Evolutionary conservation across 2,888 invertebrate species (phyloP).

Genomic region (Ceraclea dissimilis): DNA sequence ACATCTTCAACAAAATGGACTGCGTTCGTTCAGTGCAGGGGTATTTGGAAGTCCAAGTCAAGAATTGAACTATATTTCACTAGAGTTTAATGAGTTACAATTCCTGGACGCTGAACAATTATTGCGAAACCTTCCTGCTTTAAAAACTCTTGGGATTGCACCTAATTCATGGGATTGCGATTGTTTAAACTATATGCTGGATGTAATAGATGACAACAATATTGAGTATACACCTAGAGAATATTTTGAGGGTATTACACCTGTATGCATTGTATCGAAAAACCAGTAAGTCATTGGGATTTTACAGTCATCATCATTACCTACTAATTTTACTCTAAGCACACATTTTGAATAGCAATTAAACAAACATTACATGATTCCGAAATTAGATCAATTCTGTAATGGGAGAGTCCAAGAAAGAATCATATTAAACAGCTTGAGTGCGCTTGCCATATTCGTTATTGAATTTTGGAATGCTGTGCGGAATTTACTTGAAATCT

Average conservation of each 20-base stretch:
- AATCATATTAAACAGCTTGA: too few relatives aligned
- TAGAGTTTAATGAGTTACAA: conserved; percentile 12
- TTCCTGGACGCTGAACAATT: conserved; percentile 3
- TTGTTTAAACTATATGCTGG: conserved; percentile 11
- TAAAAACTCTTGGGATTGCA: conserved; percentile 5
- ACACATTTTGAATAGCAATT: too few relatives aligned
- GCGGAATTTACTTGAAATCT: too few relatives aligned
- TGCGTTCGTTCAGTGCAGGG: conserved; percentile 8
- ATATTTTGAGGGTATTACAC: conserved; percentile 15
- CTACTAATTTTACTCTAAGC: too few relatives aligned
- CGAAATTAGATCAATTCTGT: too few relatives aligned
- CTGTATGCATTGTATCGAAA: conserved; percentile 8
- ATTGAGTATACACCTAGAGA: conserved; percentile 7
- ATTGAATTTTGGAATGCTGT: too few relatives aligned
- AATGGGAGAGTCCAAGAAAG: too few relatives aligned
- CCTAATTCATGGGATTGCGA: conserved; percentile 22
- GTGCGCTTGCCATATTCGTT: too few relatives aligned
- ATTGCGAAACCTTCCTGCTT: conserved; percentile 1
- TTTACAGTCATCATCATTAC: too few relatives aligned
- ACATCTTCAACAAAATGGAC: conserved; percentile 8
- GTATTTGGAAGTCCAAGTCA: conserved; percentile 6
- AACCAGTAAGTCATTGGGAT: neutral
- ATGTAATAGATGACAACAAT: conserved; percentile 2
- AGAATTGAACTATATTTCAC: conserved; percentile 4
- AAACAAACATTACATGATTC: too few relatives aligned